Evolutionary conservation across 2,888 invertebrate species (phyloP), one percentile per base, ranked within the genome.

Genomic region (Troilus luridus): DNA sequence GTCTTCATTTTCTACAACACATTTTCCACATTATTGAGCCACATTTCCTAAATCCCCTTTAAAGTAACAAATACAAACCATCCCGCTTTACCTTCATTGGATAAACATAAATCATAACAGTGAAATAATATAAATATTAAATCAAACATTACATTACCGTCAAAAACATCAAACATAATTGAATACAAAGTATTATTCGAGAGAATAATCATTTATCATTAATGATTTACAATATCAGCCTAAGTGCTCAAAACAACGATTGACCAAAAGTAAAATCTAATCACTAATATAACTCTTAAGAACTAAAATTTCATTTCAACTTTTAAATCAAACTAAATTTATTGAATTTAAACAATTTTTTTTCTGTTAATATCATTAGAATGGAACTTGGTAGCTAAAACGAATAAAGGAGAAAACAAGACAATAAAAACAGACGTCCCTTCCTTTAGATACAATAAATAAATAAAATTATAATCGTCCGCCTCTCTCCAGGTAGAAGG

Each of bases 341-440:
- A 77, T 41, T 77, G 41, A 41, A 77, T 12, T 77, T 77, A 77
- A 77, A 77, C 72, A 77, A 77, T 77, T 77, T 77, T 77, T 77
- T 77, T 77, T 41, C 27, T 14, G 1, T 77, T 77, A 77, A 77
- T 77, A 77, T 41, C 27, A 77, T 41, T 41, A 67, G 21, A 54
- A 5, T 10, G 21, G 54, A 54, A 54, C 54, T 81, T 19, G 17
- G 54, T 56, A 81, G 17, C 19, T 7, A 81, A 54, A 81, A 81
- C 41, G 41, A 19, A n/a, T 54, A 10, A 5, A 54, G 81, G n/a
- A 54, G 21, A 72, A 72, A 81, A 56, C 19, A 54, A 81, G 8
- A 81, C 54, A 54, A 54, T 81, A 81, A 81, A 81, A 81, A 56
- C 56, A 85, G 85, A 85, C 85, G 85, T 85, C 85, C 85, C 85